Conservation (phyloP, 64 coral and sea anemone genomes). For the Montipora sp. region DNA sequence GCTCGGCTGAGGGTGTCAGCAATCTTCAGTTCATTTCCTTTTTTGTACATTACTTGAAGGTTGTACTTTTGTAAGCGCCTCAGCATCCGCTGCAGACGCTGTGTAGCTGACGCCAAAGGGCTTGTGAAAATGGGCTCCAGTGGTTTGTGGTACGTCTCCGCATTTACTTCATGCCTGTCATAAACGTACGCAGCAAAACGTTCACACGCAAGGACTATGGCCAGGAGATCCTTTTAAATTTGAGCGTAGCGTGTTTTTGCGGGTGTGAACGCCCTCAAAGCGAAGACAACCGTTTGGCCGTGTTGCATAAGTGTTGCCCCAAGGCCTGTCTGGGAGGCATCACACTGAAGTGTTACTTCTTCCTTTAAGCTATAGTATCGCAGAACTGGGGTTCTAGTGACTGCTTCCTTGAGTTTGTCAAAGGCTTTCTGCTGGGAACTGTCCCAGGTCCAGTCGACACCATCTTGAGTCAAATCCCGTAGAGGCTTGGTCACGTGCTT, state of each 20-base stretch:
- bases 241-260: conserved; percentile 33
- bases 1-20: conserved; percentile 16
- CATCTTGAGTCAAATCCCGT: too few species aligned
- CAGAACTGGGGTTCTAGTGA: background rate
- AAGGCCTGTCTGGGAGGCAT: conserved; percentile 32
- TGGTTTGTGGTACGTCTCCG: conserved; percentile 54
- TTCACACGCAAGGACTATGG: conserved; percentile 22
- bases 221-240: conserved; percentile 48
- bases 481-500: background rate
- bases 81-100: conserved; percentile 35
- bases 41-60: conserved; percentile 16
- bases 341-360: conserved; percentile 31
- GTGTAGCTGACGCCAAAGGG: background rate
- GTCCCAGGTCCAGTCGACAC: too few species aligned
- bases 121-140: background rate
- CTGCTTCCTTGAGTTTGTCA: background rate
- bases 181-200: conserved; percentile 32
- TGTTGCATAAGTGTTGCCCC: conserved; percentile 23
- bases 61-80: conserved; percentile 18
- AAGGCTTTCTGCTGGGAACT: background rate
- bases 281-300: conserved; percentile 12
- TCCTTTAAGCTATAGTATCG: background rate
- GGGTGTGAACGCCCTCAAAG: background rate
- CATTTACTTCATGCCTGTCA: conserved; percentile 6
- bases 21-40: conserved; percentile 11